These are phyloP conservation scores for Heliconius congener DNA, from an alignment of 1,140 invertebrate species.

Conservation along the genomic window DNA sequence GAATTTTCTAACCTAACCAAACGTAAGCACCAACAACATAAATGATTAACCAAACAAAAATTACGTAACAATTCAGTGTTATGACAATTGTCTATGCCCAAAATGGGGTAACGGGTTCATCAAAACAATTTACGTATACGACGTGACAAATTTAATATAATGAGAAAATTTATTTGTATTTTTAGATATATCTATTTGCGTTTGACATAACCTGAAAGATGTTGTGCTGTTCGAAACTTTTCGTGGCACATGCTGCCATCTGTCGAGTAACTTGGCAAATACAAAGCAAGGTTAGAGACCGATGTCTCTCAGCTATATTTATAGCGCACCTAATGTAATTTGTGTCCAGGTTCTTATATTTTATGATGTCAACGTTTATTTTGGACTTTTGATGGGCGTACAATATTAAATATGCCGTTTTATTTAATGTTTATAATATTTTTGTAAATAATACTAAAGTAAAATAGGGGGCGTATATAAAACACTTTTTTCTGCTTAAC, in stretches of 20 bases:
- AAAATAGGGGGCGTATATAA: neutral
- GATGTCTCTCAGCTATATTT: conserved; percentile 54
- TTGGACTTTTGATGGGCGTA: conserved; percentile 36
- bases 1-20: neutral
- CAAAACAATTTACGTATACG: conserved; percentile 2
- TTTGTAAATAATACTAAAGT: too few relatives aligned
- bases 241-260: conserved; percentile 62
- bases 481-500: neutral
- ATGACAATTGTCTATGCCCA: neutral
- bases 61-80: neutral
- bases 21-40: neutral
- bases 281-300: conserved; percentile 54
- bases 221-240: conserved; percentile 20
- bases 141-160: conserved; percentile 13
- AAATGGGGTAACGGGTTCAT: neutral
- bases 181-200: conserved; percentile 22
- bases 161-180: conserved; percentile 12
- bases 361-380: conserved; percentile 50
- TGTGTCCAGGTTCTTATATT: conserved; percentile 50
- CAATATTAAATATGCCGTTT: conserved; percentile 22
- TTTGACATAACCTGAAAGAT: conserved; percentile 51
- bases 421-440: neutral
- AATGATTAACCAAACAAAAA: neutral
- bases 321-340: conserved; percentile 51
- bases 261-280: conserved; percentile 64